Base-by-base conservation (phyloP, 2,113 vertebrate species). In the Solea senegalensis region DNA sequence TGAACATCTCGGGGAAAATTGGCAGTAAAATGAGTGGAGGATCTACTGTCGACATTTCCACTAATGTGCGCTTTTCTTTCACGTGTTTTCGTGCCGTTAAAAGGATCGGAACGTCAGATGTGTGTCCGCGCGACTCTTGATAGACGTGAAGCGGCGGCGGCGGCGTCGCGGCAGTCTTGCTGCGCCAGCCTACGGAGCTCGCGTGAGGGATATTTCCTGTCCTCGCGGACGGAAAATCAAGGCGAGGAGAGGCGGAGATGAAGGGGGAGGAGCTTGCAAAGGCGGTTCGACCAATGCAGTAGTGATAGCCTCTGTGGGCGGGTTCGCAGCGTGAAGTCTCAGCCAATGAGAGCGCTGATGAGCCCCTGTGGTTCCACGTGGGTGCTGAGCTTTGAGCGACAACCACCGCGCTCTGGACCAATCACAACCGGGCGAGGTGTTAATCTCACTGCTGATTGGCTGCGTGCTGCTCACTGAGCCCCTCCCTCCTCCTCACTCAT, bases 381-480 rank as follows among this genome's bases (percentile, higher is more conserved):
- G 93, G 91, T 1, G 9, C 15, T 65, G 83, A 90, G 83, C 16
- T 50, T 65, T 72, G 69, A 62, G 80, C 74, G 85, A 83, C 87
- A 86, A 74, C 69, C 56, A 63, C 61, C 60, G 40, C 51, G 58
- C 62, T 65, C 28, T 58, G 4, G 61, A 41, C 94, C 94, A 94
- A 94, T 94, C 85, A 74, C 41, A 8, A 48, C 46, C 1, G n/a
- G 50, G 69, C 67, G 53, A 88, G 84, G 91, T 91, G 91, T 94
- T 91, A 91, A 92, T 94, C 92, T 90, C 5, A 72, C 71, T 55
- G 69, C 67, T n/a, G 89, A 94, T 94, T 94, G 94, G 94, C 76
- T 83, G 65, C 39, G 82, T 81, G 86, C 59, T 87, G 89, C 65
- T 80, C 86, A 85, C 85, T 80, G 84, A 57, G 82, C 34, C 34